A percentile compares a stretch with the other conserved stretches of the same genome.
These are phyloP conservation scores for Charanyca ferruginea DNA, from an alignment of 2,888 invertebrate genomes.

Conservation along the genomic window DNA sequence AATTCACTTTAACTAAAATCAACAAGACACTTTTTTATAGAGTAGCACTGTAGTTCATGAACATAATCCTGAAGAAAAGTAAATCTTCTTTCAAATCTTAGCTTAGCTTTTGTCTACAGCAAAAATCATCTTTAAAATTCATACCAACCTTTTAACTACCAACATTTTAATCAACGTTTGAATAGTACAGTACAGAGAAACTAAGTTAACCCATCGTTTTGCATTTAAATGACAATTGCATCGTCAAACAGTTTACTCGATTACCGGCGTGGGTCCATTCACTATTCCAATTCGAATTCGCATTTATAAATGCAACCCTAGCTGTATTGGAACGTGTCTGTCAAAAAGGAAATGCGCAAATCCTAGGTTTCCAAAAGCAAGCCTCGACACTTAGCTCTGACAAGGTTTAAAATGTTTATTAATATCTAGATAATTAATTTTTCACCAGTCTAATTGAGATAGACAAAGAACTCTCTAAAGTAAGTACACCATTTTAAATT, in stretches of 20 bases:
- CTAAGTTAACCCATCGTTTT: conserved; percentile 48
- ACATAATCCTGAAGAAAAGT: no score
- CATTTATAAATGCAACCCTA: conserved; percentile 33
- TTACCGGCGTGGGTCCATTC: conserved; percentile 41
- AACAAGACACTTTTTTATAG: no score
- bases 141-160: neutral
- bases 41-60: no score
- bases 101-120: no score
- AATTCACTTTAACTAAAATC: no score
- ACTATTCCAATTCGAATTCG: conserved; percentile 50
- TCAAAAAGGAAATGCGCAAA: neutral
- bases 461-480: no score
- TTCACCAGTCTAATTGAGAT: no score
- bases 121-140: neutral
- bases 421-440: no score
- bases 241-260: conserved; percentile 55
- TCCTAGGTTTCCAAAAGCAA: neutral
- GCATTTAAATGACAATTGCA: conserved; percentile 57
- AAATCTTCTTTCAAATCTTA: neutral
- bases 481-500: no score
- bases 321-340: neutral
- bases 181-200: conserved; percentile 25
- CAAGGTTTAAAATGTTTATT: neutral
- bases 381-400: no score
- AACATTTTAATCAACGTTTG: conserved; percentile 25